phyloP scores from a whole-genome alignment of 2,113 vertebrate genomes.

The Pavo muticus region DNA sequence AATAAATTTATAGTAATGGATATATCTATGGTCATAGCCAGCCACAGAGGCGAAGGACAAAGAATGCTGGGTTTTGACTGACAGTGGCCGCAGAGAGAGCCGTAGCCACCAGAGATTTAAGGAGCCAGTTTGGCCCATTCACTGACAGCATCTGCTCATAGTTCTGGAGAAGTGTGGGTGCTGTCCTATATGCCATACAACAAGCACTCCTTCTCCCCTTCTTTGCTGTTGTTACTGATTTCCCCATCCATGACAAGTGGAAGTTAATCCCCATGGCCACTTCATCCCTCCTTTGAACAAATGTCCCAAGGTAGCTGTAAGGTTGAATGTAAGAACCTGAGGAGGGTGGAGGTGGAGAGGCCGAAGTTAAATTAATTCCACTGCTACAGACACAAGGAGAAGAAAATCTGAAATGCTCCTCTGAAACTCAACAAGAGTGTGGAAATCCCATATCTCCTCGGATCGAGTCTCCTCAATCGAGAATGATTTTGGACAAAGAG shows the following conservation, averaged over 20 bases:
- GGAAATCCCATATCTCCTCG: not conserved
- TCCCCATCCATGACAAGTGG: rapidly evolving
- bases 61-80: not conserved
- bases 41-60: not conserved
- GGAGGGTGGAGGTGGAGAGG: not conserved
- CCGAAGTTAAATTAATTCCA: not conserved
- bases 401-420: not conserved
- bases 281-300: not conserved
- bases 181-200: not conserved
- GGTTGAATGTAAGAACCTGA: not conserved
- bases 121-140: not conserved
- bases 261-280: not conserved
- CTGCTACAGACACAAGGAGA: not conserved
- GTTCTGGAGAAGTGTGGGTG: not conserved
- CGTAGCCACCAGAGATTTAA: not conserved
- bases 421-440: not conserved
- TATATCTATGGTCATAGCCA: not conserved
- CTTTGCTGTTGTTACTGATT: not conserved
- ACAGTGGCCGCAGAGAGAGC: not conserved
- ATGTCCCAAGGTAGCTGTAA: not conserved
- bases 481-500: constrained; percentile 28
- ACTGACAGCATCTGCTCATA: not conserved
- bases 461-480: not conserved
- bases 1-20: not conserved
- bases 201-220: not conserved